A percentile compares a stretch with the other conserved stretches of the same genome.
phyloP scores from a whole-genome alignment of 2,888 invertebrate species.

The Trissolcus japonicus region DNA sequence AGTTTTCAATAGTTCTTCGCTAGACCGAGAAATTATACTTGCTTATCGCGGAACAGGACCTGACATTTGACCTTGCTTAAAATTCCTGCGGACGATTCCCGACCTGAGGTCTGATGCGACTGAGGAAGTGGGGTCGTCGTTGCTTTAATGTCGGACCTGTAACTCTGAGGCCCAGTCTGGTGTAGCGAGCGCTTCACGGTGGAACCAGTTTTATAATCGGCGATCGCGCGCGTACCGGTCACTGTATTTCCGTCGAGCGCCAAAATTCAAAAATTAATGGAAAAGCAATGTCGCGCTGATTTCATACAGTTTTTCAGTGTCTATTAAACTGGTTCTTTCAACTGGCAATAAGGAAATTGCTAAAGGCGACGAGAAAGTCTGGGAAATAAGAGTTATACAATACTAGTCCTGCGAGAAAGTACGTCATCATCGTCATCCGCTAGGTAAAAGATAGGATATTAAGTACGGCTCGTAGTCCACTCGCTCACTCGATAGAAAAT shows the following conservation, averaged over 20 bases:
- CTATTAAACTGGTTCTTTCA: not conserved
- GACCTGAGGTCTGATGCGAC: slow-evolving; percentile 24
- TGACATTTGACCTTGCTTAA: slow-evolving; percentile 43
- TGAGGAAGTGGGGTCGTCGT: slow-evolving; percentile 42
- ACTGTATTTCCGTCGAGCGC: slow-evolving; percentile 1
- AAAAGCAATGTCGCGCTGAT: slow-evolving; percentile 4
- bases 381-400: slow-evolving; percentile 41
- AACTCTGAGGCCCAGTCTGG: slow-evolving; percentile 38
- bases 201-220: slow-evolving; percentile 31
- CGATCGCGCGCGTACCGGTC: not conserved
- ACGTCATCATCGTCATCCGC: slow-evolving; percentile 22
- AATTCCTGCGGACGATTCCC: slow-evolving; percentile 23
- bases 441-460: slow-evolving; percentile 27
- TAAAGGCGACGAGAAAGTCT: slow-evolving; percentile 30
- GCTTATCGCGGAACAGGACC: slow-evolving; percentile 7
- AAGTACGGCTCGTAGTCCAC: slow-evolving; percentile 1
- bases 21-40: slow-evolving; percentile 24
- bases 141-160: slow-evolving; percentile 39
- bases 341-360: slow-evolving; percentile 29
- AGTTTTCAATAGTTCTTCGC: not conserved
- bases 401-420: slow-evolving; percentile 32
- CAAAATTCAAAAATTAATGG: slow-evolving; percentile 8
- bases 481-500: not conserved
- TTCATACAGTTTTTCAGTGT: not conserved
- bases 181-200: slow-evolving; percentile 30